Base-by-base conservation (phyloP, 1,140 invertebrate genomes). In the Drosophila willistoni region DNA sequence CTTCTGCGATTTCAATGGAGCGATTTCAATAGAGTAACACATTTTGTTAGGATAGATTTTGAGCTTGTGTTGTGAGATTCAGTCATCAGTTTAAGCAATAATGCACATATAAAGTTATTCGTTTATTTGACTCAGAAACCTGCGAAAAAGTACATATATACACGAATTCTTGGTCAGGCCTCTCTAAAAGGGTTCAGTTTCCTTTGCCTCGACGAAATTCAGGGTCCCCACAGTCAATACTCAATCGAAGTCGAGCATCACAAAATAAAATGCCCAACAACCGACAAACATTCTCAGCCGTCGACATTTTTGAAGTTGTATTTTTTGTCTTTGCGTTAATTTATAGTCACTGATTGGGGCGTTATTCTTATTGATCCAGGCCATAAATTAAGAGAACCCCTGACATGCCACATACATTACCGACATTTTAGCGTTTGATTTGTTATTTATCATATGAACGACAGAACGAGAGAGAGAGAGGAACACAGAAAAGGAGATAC, bases 291-390 rank as follows among this genome's bases (percentile, higher is more conserved):
- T 89, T 87, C 83, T 87, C 83, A 87, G 69, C 42, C 73, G 75
- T 75, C 66, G 77, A 89, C 68, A 73, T 89, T 80, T 83, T 81
- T 82, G 70, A 47, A 64, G 51, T 51, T 71, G 76, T 77, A 67
- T 73, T 71, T 64, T 81, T 75, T 81, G 84, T 87, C 81, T 90
- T 77, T 90, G 85, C 78, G 79, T 86, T 90, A 90, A 91, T 91
- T 91, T 91, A 91, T 91, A 80, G 89, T 91, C 90, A 85, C 85
- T 91, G 89, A 91, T 91, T 91, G 89, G 89, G 89, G 89, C 89
- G 89, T 91, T 91, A 91, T 91, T 91, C 89, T 91, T 91, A 91
- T 91, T 91, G 89, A 91, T 91, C 89, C 89, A 91, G 89, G 89
- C 86, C 90, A 91, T 91, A 91, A 91, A 91, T 91, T 91, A 83